These are phyloP conservation scores for Ochlodes sylvanus DNA, from an alignment of 2,888 invertebrate genomes.

Conservation along the genomic window DNA sequence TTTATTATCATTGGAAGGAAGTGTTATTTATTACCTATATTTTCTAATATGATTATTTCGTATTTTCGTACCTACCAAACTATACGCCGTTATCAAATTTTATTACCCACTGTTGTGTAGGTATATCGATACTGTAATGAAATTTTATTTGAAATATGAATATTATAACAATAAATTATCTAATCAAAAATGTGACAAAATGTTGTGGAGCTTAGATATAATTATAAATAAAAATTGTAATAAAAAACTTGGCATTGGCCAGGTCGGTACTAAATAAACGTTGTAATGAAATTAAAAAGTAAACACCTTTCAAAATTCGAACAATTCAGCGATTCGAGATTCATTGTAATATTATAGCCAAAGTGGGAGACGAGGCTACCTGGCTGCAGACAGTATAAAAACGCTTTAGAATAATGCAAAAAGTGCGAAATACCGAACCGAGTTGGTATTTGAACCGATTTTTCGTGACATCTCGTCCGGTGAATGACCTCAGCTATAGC, in stretches of 20 bases:
- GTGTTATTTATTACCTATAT: neutral
- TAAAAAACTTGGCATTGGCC: neutral
- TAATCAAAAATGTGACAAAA: neutral
- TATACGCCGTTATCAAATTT: slow-evolving; percentile 8
- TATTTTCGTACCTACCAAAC: neutral
- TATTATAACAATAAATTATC: neutral
- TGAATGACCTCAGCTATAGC: slow-evolving; percentile 51
- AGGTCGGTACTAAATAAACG: neutral
- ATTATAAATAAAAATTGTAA: neutral
- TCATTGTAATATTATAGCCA: neutral
- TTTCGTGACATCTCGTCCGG: slow-evolving; percentile 45
- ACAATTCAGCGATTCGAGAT: neutral
- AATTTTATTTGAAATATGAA: neutral
- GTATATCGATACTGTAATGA: slow-evolving; percentile 15
- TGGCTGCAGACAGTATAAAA: slow-evolving; percentile 10
- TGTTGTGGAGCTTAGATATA: neutral
- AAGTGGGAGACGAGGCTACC: neutral
- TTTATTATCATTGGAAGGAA: neutral
- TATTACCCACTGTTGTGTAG: slow-evolving; percentile 14
- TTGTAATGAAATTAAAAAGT: neutral
- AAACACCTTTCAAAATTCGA: slow-evolving; percentile 4
- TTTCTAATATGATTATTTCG: too few relatives aligned
- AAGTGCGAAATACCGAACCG: slow-evolving; percentile 15
- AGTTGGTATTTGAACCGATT: slow-evolving; percentile 7
- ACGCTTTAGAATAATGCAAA: slow-evolving; percentile 21